Conservation (phyloP, 2,888 invertebrate species). For the Thysanoteuthis rhombus region DNA sequence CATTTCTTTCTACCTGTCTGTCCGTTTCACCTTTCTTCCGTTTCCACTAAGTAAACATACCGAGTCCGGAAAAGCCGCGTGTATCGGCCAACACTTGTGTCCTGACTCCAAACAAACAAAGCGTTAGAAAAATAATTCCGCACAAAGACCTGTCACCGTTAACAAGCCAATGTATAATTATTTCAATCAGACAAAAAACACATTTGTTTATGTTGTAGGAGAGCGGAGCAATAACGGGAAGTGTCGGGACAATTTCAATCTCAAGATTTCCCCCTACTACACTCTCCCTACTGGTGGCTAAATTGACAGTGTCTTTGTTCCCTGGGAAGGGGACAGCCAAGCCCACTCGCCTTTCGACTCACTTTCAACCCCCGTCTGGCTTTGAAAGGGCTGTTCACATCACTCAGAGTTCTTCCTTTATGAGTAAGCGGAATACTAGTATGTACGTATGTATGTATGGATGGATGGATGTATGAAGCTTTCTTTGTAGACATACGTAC, state of each 20-base stretch:
- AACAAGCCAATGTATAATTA: constrained; percentile 12
- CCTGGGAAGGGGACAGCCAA: background rate
- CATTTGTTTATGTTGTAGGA: background rate
- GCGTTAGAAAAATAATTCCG: background rate
- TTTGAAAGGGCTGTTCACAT: background rate
- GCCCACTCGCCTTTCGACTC: background rate
- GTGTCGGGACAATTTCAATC: background rate
- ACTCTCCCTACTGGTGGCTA: background rate
- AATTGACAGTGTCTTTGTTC: background rate
- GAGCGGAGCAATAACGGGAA: background rate
- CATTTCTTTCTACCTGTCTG: background rate
- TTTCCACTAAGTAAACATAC: background rate
- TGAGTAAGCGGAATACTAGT: background rate
- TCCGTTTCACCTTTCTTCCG: background rate
- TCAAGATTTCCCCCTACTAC: background rate
- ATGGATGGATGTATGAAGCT: background rate
- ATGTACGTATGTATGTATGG: background rate
- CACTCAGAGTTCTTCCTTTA: background rate
- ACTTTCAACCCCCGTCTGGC: background rate
- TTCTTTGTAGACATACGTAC: background rate
- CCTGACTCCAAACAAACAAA: background rate
- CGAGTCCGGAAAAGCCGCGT: background rate
- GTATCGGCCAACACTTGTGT: background rate
- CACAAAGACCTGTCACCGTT: background rate
- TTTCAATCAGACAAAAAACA: background rate